Evolutionary conservation across 2,888 invertebrate genomes (phyloP).

Genomic region (Platycheirus albimanus): DNA sequence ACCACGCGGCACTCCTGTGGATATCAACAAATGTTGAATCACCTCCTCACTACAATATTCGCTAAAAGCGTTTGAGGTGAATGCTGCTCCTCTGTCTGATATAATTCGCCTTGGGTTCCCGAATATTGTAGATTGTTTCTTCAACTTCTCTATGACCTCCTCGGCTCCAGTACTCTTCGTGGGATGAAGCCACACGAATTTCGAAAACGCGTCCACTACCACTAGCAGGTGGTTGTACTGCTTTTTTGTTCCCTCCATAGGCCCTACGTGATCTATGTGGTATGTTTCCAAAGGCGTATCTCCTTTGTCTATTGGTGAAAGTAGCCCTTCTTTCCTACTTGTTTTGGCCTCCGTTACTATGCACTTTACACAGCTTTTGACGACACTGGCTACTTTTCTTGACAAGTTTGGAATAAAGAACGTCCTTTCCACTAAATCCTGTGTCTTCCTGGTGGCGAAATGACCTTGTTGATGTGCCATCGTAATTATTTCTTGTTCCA

Average conservation of each 20-base stretch:
- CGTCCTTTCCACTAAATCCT: conserved; percentile 48
- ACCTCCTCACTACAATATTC: not conserved
- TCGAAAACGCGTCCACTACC: conserved; percentile 76
- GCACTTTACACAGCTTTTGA: conserved; percentile 66
- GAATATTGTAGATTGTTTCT: not conserved
- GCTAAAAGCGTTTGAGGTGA: not conserved
- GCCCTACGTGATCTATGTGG: conserved; percentile 79
- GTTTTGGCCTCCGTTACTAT: conserved; percentile 73
- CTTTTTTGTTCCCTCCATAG: conserved; percentile 76
- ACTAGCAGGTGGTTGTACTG: conserved; percentile 78
- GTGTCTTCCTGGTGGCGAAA: conserved; percentile 76
- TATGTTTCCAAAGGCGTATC: conserved; percentile 76
- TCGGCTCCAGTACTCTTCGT: conserved; percentile 38
- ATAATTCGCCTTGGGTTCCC: not conserved
- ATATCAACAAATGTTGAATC: not conserved
- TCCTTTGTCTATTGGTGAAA: conserved; percentile 77
- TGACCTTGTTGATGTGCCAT: conserved; percentile 79
- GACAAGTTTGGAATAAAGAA: not conserved
- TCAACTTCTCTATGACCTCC: not conserved
- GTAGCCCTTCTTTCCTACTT: conserved; percentile 78
- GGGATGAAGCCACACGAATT: too few relatives aligned
- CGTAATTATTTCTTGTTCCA: conserved; percentile 78
- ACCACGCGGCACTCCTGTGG: too few relatives aligned
- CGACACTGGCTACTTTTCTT: conserved; percentile 23
- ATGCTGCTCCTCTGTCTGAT: not conserved